Base-by-base conservation (phyloP, 2,888 invertebrate species). In the Andrena bicolor region DNA sequence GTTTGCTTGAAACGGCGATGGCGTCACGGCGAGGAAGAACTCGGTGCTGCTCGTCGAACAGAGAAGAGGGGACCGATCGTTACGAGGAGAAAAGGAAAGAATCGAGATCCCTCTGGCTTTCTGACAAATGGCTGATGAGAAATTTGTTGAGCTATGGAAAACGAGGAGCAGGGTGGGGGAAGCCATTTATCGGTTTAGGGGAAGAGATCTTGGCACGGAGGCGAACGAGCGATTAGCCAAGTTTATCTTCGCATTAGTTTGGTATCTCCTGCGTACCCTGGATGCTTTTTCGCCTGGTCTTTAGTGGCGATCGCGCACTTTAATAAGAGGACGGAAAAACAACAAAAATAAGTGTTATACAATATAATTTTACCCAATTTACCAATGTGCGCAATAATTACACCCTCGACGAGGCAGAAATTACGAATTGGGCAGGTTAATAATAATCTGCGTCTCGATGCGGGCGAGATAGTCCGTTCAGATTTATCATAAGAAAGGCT, bases 401-500 rank as follows among this genome's bases (percentile, higher is more conserved):
- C 13, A 41, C 13, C 41, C 41, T 41, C 41, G 41, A 13, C 13
- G 1, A 13, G 13, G 41, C 41, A 41, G 41, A 41, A 13, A 41
- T 41, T 41, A 16, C 16, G 41, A 16, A 41, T 68, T 66, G 48
- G 68, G 23, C 75, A 53, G 64, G 71, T 41, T 41, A 41, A 16
- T 73, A 78, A 82, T 83, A 75, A 83, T 65, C 48, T 32, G 20
- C 56, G 65, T 8, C 41, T 84, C 73, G 23, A 49, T 66, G 23
- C 60, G 8, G 60, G 58, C 41, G 65, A 71, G 78, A 69, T 64
- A 81, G 68, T 35, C 51, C 63, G 68, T 30, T 75, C 65, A 79
- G 80, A 76, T 88, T 93, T 92, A 92, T 91, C 92, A 92, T 92
- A 90, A 92, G 91, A 92, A 93, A 93, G 91, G 92, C 90, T 92